phyloP scores from a whole-genome alignment of 2,797 vertebrate species.

The Poeciliopsis turneri region DNA sequence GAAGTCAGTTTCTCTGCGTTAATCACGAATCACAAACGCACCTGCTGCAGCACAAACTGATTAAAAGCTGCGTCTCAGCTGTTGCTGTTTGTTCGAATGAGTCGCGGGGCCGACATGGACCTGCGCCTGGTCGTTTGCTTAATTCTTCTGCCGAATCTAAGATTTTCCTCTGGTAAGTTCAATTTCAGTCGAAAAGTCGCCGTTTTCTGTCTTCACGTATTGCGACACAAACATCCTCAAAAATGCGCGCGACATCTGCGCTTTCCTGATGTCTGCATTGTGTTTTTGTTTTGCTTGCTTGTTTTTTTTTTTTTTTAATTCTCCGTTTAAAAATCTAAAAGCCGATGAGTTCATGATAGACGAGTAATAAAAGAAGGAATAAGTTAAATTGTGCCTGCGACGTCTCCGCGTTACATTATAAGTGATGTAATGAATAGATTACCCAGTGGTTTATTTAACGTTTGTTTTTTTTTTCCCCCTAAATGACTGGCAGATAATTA shows the following conservation, averaged over 20 bases:
- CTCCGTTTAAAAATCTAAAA: too few relatives aligned
- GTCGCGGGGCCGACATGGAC: conserved; percentile 57
- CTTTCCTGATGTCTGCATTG: background rate
- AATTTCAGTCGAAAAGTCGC: background rate
- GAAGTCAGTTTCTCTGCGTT: background rate
- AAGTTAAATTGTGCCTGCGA: background rate
- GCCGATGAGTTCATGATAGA: background rate
- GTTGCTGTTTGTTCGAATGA: conserved; percentile 26
- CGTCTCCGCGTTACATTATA: background rate
- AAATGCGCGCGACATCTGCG: background rate
- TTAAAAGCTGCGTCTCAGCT: conserved; percentile 45
- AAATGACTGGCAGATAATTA: background rate
- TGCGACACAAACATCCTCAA: background rate
- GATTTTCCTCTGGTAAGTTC: conserved; percentile 48
- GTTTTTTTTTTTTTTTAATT: too few relatives aligned
- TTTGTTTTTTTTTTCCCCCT: background rate
- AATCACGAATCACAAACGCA: conserved; percentile 31
- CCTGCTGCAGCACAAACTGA: conserved; percentile 26
- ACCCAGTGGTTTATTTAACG: background rate
- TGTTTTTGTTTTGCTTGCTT: too few relatives aligned
- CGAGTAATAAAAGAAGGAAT: too few relatives aligned
- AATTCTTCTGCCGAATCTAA: conserved; percentile 32
- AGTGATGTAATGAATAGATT: too few relatives aligned
- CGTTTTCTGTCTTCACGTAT: too few relatives aligned
- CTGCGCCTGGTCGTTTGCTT: conserved; percentile 23